A percentile compares a stretch with the other conserved stretches of the same genome.
Conservation (phyloP, 2,113 vertebrate genomes). For the Gadus macrocephalus region DNA sequence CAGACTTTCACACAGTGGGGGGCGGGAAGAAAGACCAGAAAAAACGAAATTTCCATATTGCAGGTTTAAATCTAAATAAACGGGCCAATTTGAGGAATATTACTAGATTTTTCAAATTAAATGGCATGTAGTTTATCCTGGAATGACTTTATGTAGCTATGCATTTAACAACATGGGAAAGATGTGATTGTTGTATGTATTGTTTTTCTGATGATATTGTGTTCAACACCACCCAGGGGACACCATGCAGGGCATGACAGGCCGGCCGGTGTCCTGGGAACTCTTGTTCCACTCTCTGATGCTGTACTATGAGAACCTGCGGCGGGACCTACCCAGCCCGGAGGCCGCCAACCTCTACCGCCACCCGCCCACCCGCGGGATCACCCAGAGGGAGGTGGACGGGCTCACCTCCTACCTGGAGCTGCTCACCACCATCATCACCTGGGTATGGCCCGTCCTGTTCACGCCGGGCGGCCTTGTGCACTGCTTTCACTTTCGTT, state of each 20-base stretch:
- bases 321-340: conserved; percentile 87
- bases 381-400: conserved; percentile 94
- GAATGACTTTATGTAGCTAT: no score
- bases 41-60: no score
- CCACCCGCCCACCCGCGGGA: conserved; percentile 86
- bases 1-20: no score
- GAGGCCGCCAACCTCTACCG: conserved; percentile 88
- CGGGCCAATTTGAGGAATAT: no score
- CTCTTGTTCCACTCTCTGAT: conserved; percentile 97
- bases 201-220: not conserved
- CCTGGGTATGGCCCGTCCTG: not conserved
- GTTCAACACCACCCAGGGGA: conserved; percentile 64
- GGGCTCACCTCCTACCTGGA: conserved; percentile 90
- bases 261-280: conserved; percentile 95
- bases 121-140: no score
- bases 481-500: no score
- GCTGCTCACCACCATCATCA: conserved; percentile 75
- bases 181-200: no score
- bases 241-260: conserved; percentile 86
- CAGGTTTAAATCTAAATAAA: no score
- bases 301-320: conserved; percentile 94
- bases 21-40: no score
- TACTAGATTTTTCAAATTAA: no score
- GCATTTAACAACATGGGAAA: no score
- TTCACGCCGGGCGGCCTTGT: no score